These are phyloP conservation scores for Heliconius congener DNA, from an alignment of 1,140 invertebrate genomes.

Conservation along the genomic window DNA sequence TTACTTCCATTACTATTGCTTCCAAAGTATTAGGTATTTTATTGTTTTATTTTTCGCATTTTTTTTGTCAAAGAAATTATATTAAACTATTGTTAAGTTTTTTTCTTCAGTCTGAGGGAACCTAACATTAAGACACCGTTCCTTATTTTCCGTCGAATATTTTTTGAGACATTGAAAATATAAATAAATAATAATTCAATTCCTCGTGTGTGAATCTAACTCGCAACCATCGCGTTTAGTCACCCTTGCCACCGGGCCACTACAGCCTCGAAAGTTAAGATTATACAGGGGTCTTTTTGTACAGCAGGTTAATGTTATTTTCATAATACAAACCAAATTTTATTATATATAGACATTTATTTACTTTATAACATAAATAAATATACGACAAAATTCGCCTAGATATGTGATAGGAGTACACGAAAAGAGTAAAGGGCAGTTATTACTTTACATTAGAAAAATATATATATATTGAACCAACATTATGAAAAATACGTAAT, in stretches of 20 bases:
- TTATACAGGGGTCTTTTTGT: neutral
- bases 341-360: neutral
- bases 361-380: neutral
- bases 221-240: too few species aligned
- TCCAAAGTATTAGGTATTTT: neutral
- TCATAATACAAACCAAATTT: neutral
- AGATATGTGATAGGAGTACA: neutral
- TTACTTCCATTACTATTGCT: neutral
- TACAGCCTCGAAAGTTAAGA: neutral
- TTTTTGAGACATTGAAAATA: too few species aligned
- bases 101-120: too few species aligned
- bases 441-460: neutral
- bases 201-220: too few species aligned
- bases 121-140: too few species aligned
- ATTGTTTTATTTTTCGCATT: neutral
- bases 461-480: neutral
- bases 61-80: neutral
- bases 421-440: neutral
- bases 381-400: neutral
- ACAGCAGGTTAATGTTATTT: neutral
- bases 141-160: too few species aligned
- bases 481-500: neutral
- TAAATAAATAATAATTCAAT: too few species aligned
- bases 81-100: too few species aligned
- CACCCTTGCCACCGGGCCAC: too few species aligned